A percentile compares a stretch with the other conserved stretches of the same genome.
Conservation (phyloP, 2,888 invertebrate species). For the Nomada ferruginata region DNA sequence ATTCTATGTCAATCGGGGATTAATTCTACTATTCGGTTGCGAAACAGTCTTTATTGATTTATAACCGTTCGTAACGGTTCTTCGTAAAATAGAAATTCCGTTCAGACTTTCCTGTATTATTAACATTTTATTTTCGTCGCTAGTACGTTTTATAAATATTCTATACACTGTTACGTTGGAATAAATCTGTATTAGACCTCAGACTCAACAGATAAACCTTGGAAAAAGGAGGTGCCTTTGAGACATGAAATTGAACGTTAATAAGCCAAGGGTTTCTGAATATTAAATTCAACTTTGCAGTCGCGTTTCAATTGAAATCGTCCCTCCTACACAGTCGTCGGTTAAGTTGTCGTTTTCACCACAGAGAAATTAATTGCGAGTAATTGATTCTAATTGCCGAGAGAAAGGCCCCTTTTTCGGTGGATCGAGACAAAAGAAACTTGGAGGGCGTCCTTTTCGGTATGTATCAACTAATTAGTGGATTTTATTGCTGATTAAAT, state of each 20-base stretch:
- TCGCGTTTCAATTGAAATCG: constrained; percentile 11
- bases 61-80: background rate
- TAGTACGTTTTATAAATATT: background rate
- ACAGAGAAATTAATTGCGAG: constrained; percentile 5
- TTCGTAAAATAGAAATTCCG: background rate
- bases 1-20: background rate
- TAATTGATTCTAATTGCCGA: constrained; percentile 19
- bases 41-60: background rate
- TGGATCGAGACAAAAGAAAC: background rate
- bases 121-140: background rate
- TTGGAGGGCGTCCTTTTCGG: background rate
- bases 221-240: background rate
- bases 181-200: background rate
- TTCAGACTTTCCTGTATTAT: background rate
- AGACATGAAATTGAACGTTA: background rate
- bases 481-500: constrained; percentile 6
- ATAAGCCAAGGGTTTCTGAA: constrained; percentile 8
- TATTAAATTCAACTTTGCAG: constrained; percentile 20
- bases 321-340: background rate
- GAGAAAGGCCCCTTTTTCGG: background rate
- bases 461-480: constrained; percentile 19
- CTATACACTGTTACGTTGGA: background rate
- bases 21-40: background rate
- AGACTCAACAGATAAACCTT: too few relatives aligned
- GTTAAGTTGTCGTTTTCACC: constrained; percentile 7